Evolutionary conservation across 2,797 vertebrate species (phyloP), one percentile per base, ranked within the genome.

Genomic region (Threskiornis aethiopicus): DNA sequence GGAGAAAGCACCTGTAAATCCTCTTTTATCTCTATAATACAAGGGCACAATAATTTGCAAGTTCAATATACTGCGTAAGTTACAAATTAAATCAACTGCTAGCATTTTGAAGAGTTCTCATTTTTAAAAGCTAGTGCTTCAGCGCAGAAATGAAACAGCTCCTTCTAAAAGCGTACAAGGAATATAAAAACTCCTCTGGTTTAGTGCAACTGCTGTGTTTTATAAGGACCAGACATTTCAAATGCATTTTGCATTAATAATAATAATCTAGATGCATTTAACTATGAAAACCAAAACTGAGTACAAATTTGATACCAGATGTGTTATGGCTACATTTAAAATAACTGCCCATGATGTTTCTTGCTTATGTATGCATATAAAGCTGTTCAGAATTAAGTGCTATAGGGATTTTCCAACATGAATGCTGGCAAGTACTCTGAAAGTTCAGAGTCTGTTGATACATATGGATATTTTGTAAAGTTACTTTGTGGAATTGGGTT

Each of bases 41-140:
- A 62, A 80, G 26, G 37, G 42, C 13, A 67, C 31, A 49, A 86
- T 81, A 76, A 96, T 87, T 65, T 94, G 46, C 19, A 94, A 84
- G 62, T 86, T 86, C 88, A 81, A 78, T 86, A 88, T 11, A 88
- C 25, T 47, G 33, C 3, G 0, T 55, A 76, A 93, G 29, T 82
- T 81, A 81, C 49, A 91, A 87, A 96, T 96, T 87, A 91, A 94
- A 90, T 72, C 76, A 94, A 62, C 84, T 54, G 57, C 33, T 61
- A 85, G 37, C 75, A 82, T 91, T 87, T n/a, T 65, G 49, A 89
- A 93, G 69, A 93, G 78, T 73, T 85, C 47, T 91, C 51, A 64
- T 54, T 80, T 81, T 92, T 89, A 91, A 91, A 90, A 80, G 69
- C 59, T 76, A 6, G 0, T 88, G 54, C 59, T 94, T 89, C 46